Conservation (phyloP, 2,888 invertebrate species). For the Meiosimyza decipiens region DNA sequence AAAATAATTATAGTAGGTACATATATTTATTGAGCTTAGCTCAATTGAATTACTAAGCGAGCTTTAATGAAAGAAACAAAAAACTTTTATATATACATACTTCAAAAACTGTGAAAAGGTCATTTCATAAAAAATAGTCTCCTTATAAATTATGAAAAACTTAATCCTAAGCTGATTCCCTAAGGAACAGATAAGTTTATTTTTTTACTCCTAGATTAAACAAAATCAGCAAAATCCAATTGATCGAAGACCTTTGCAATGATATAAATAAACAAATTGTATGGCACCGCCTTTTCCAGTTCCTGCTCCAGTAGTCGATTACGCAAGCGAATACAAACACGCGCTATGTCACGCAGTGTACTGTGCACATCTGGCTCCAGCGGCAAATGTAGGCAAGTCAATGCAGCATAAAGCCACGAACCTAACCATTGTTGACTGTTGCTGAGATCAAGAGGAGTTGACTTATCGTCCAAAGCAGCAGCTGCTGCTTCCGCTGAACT, state of each 20-base stretch:
- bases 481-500: conserved; percentile 31
- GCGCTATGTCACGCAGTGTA: conserved; percentile 61
- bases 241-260: conserved; percentile 63
- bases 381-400: conserved; percentile 63
- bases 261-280: conserved; percentile 62
- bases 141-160: too few relatives aligned
- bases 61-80: too few relatives aligned
- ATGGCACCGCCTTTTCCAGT: conserved; percentile 57
- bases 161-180: too few relatives aligned
- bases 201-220: conserved; percentile 45
- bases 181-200: too few relatives aligned
- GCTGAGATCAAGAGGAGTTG: conserved; percentile 48
- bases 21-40: too few relatives aligned
- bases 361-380: conserved; percentile 63
- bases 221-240: conserved; percentile 60
- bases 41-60: too few relatives aligned
- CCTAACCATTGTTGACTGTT: conserved; percentile 60
- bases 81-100: too few relatives aligned
- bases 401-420: conserved; percentile 62
- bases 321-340: conserved; percentile 57
- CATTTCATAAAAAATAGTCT: too few relatives aligned
- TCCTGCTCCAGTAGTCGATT: conserved; percentile 53
- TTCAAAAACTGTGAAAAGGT: too few relatives aligned
- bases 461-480: neutral
- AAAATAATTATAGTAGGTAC: too few relatives aligned